These are phyloP conservation scores for Probaryconus sp. DNA, from an alignment of 1,140 invertebrate species.

Conservation along the genomic window DNA sequence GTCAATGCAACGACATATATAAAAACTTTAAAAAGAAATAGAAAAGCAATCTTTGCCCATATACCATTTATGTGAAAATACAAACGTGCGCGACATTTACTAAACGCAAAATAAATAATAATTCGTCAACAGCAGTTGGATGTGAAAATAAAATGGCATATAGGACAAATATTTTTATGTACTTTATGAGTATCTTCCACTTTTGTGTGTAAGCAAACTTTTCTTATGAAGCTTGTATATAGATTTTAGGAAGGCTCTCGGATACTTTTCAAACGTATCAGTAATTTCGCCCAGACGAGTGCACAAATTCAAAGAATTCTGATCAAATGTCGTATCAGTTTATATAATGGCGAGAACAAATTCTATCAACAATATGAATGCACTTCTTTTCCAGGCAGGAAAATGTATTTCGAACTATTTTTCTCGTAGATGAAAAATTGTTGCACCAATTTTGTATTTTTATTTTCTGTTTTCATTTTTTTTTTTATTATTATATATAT, in stretches of 20 bases:
- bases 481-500: no score
- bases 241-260: slow-evolving; percentile 30
- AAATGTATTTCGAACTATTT: not conserved
- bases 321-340: slow-evolving; percentile 33
- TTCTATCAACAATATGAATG: slow-evolving; percentile 10
- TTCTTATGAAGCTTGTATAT: slow-evolving; percentile 26
- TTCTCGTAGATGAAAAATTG: no score
- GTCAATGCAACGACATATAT: no score
- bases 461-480: not conserved
- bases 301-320: slow-evolving; percentile 45
- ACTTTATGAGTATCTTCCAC: slow-evolving; percentile 20
- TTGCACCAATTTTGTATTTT: no score
- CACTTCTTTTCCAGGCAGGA: not conserved
- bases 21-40: no score
- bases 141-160: no score
- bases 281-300: slow-evolving; percentile 26
- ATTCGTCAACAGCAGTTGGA: no score
- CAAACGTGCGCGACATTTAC: no score
- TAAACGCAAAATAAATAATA: no score
- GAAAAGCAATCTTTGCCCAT: no score
- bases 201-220: slow-evolving; percentile 28
- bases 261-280: slow-evolving; percentile 39
- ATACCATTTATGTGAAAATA: no score
- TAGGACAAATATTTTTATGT: slow-evolving; percentile 8
- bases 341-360: slow-evolving; percentile 28